Evolutionary conservation across 2,797 vertebrate genomes (phyloP), one percentile per base, ranked within the genome.

Genomic region (Oophaga sylvatica): DNA sequence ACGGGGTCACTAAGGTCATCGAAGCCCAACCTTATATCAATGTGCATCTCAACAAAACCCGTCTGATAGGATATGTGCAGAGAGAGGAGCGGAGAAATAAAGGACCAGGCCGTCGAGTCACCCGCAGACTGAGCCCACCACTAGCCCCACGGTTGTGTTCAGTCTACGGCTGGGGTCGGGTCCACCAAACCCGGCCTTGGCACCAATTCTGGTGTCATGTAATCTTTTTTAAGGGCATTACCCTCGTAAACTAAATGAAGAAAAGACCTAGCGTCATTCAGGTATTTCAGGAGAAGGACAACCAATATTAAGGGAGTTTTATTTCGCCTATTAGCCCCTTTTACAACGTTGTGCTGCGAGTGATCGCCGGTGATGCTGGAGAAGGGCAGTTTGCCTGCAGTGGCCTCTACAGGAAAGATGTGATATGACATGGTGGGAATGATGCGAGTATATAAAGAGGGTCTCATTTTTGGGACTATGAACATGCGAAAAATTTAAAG

Each of bases 31-130:
- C 12, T 62, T 56, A 48, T 4, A 63, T 22, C 70, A 12, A 57
- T 60, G 70, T 75, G 57, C 56, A 63, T 63, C 82, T 84, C 82
- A 63, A 67, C 5, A 70, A 26, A 53, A 20, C 57, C 41, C n/a
- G 20, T 15, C 62, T 63, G 19, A 29, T 56, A 22, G 12, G 62
- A n/a, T 20, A 6, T 60, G 70, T 75, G 45, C 20, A 62, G n/a
- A 31, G 16, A 0, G 62, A 19, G 12, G 31, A 60, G 20, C 15
- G 57, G 19, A 48, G 56, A 53, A 57, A 70, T 56, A 22, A 29
- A 48, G n/a, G 0, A 6, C 12, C 35, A 3, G 35, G 35, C 35
- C 35, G n/a, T 71, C 9, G 48, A 1, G n/a, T 0, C 26, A 19
- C 5, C 35, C 2, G 13, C 22, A 26, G 31, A 10, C 20, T 48